These are phyloP conservation scores for Batillaria attramentaria DNA, from an alignment of 1,140 invertebrate genomes.

Conservation along the genomic window DNA sequence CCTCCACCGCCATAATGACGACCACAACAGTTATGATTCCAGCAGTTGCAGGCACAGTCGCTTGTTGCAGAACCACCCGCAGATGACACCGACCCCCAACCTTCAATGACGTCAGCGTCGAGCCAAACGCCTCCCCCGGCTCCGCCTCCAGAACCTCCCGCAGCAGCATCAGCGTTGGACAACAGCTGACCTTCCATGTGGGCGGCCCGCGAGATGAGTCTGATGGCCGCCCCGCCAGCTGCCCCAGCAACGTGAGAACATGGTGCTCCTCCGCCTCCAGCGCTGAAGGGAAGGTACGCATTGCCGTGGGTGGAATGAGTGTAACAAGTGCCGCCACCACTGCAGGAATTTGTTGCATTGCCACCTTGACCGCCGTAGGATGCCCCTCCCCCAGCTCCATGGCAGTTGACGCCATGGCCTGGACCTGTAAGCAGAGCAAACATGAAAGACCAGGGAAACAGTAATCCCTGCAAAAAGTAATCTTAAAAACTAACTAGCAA, in stretches of 20 bases:
- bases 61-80: slow-evolving; percentile 45
- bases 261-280: slow-evolving; percentile 58
- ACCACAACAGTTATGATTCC: slow-evolving; percentile 26
- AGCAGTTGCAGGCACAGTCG: slow-evolving; percentile 35
- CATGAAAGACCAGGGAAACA: too few relatives aligned
- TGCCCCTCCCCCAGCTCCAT: slow-evolving; percentile 44
- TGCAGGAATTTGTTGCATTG: not conserved
- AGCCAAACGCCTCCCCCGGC: slow-evolving; percentile 59
- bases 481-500: too few relatives aligned
- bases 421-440: slow-evolving; percentile 33
- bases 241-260: slow-evolving; percentile 46
- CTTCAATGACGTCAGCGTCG: slow-evolving; percentile 52
- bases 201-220: slow-evolving; percentile 35
- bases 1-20: slow-evolving; percentile 52
- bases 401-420: slow-evolving; percentile 40
- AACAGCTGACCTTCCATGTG: slow-evolving; percentile 51
- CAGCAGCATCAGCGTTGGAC: slow-evolving; percentile 41
- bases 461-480: too few relatives aligned
- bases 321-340: not conserved
- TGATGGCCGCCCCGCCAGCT: slow-evolving; percentile 37
- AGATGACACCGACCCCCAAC: slow-evolving; percentile 52
- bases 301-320: slow-evolving; percentile 34
- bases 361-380: slow-evolving; percentile 51
- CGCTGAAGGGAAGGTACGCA: slow-evolving; percentile 36
- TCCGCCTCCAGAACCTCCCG: slow-evolving; percentile 53